phyloP scores from a whole-genome alignment of 2,113 vertebrate species.

The Neopipo cinnamomea region DNA sequence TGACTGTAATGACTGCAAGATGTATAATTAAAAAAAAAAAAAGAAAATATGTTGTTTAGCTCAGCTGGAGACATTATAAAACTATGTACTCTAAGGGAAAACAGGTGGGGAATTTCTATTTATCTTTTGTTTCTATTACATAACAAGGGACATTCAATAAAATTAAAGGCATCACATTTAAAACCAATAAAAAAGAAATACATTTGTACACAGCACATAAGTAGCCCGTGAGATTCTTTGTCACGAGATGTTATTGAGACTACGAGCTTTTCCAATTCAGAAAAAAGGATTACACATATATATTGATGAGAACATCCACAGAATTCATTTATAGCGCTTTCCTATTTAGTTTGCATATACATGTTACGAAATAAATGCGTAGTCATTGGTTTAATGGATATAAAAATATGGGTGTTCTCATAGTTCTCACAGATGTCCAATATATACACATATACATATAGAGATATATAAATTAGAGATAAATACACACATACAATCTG shows the following conservation, averaged over 20 bases:
- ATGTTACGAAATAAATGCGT: not conserved
- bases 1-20: not conserved
- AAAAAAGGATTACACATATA: constrained; percentile 36
- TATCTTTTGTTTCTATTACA: not conserved
- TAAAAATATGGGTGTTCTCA: constrained; percentile 56
- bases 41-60: not conserved
- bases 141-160: constrained; percentile 43
- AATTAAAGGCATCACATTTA: constrained; percentile 59
- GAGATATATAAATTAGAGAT: not conserved
- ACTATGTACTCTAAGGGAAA: not conserved
- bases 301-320: constrained; percentile 56
- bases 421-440: constrained; percentile 35
- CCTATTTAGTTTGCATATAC: not conserved
- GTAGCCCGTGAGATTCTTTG: constrained; percentile 1
- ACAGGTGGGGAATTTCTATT: not conserved
- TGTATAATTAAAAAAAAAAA: not conserved
- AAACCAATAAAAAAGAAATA: constrained; percentile 58
- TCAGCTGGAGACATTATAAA: not conserved
- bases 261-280: not conserved
- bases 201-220: constrained; percentile 44
- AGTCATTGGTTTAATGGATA: not conserved
- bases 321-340: not conserved
- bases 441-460: constrained; percentile 48
- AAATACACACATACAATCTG: constrained; percentile 49
- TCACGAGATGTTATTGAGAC: constrained; percentile 20